These are phyloP conservation scores for Acleris emargana DNA, from an alignment of 2,888 invertebrate species.

Conservation along the genomic window DNA sequence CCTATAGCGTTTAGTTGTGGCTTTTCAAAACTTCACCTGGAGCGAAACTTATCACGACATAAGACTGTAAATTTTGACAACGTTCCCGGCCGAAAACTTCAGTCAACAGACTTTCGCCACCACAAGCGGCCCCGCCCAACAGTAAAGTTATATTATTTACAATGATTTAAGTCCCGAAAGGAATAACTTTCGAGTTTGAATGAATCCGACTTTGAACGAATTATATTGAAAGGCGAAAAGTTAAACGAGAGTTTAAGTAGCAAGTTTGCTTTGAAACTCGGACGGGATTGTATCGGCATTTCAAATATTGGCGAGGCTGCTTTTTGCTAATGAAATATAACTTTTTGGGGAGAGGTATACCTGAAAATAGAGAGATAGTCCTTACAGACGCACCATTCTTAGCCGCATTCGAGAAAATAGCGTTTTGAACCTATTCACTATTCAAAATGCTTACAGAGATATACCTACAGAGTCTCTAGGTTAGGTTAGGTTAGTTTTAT, in stretches of 20 bases:
- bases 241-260: slow-evolving; percentile 11
- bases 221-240: slow-evolving; percentile 22
- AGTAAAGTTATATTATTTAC: slow-evolving; percentile 19
- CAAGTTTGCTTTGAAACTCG: slow-evolving; percentile 21
- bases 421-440: too few relatives aligned
- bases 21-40: too few relatives aligned
- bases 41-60: neutral
- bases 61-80: neutral
- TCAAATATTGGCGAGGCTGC: neutral
- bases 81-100: neutral
- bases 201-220: slow-evolving; percentile 9
- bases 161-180: slow-evolving; percentile 21
- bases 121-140: slow-evolving; percentile 14
- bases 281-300: slow-evolving; percentile 12
- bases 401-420: too few relatives aligned
- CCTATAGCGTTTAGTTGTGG: too few relatives aligned
- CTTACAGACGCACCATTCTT: too few relatives aligned
- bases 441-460: too few relatives aligned
- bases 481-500: too few relatives aligned
- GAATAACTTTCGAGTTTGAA: slow-evolving; percentile 20
- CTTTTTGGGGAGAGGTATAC: too few relatives aligned
- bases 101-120: slow-evolving; percentile 4
- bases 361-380: too few relatives aligned
- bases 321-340: too few relatives aligned
- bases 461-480: too few relatives aligned